A percentile compares a stretch with the other conserved stretches of the same genome.
These are phyloP conservation scores for Mimumesa dahlbomi DNA, from an alignment of 2,888 invertebrate species.

Conservation along the genomic window DNA sequence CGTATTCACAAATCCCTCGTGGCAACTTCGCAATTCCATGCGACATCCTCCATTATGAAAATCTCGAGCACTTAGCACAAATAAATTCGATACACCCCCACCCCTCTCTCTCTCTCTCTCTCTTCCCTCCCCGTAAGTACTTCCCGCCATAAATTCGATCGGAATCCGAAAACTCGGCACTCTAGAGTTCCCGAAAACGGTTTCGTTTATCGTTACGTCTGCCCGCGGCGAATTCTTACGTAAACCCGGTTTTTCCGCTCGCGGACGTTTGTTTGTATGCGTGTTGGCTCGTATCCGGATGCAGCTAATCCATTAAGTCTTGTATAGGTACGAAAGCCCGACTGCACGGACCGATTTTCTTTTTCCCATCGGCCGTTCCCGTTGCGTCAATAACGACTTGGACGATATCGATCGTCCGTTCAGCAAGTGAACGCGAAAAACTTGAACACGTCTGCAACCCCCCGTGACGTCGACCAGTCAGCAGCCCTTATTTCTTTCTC, in stretches of 20 bases:
- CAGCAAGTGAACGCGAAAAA: slow-evolving; percentile 23
- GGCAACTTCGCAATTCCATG: too few relatives aligned
- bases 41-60: neutral
- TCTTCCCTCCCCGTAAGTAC: neutral
- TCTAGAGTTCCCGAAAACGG: slow-evolving; percentile 28
- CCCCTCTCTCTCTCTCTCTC: too few relatives aligned
- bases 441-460: neutral
- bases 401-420: slow-evolving; percentile 44
- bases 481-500: too few relatives aligned
- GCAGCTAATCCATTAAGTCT: slow-evolving; percentile 66
- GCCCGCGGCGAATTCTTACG: slow-evolving; percentile 8
- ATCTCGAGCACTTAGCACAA: neutral
- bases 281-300: slow-evolving; percentile 33
- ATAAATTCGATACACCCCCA: too few relatives aligned
- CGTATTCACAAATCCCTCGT: too few relatives aligned
- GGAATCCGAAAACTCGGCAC: slow-evolving; percentile 23
- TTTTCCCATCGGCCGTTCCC: slow-evolving; percentile 20
- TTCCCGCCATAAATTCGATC: neutral
- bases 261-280: neutral
- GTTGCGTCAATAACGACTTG: slow-evolving; percentile 55
- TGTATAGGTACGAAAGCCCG: slow-evolving; percentile 42
- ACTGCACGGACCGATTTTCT: slow-evolving; percentile 42
- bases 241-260: slow-evolving; percentile 4
- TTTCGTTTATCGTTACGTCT: slow-evolving; percentile 52
- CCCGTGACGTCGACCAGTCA: neutral